Percentiles rank a stretch among this genome's conserved stretches.
phyloP scores from a whole-genome alignment of 1,140 invertebrate species.

The Trachymyrmex septentrionalis region DNA sequence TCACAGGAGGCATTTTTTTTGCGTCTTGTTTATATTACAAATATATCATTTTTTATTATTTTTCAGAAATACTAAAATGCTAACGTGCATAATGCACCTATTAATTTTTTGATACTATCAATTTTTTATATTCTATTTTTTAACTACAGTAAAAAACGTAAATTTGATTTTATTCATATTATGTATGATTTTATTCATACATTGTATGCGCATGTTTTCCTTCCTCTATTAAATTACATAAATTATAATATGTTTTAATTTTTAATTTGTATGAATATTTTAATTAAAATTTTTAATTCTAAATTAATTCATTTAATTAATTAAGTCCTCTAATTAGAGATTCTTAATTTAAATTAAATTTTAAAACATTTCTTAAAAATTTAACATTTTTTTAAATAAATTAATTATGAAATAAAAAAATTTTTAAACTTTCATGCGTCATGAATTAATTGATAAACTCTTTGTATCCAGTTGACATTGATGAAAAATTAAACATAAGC shows the following conservation, averaged over 20 bases:
- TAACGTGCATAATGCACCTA: background rate
- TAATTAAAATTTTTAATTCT: background rate
- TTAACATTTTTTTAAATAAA: background rate
- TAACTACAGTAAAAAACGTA: background rate
- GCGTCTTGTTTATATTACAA: background rate
- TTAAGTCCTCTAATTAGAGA: background rate
- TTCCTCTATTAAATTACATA: background rate
- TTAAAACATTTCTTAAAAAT: background rate
- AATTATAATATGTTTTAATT: background rate
- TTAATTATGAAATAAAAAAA: background rate
- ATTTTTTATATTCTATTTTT: background rate
- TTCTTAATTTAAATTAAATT: constrained; percentile 7
- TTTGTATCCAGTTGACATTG: background rate
- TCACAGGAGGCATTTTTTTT: constrained; percentile 88
- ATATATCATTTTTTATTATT: background rate
- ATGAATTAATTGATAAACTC: background rate
- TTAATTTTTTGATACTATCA: background rate
- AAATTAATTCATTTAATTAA: background rate
- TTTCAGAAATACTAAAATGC: background rate
- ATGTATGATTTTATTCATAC: background rate
- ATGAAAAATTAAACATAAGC: background rate
- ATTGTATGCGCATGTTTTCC: background rate
- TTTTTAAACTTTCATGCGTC: background rate
- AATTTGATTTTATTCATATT: background rate
- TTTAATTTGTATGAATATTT: background rate